Conservation (phyloP, 2,797 vertebrate species). For the Setipinna tenuifilis region DNA sequence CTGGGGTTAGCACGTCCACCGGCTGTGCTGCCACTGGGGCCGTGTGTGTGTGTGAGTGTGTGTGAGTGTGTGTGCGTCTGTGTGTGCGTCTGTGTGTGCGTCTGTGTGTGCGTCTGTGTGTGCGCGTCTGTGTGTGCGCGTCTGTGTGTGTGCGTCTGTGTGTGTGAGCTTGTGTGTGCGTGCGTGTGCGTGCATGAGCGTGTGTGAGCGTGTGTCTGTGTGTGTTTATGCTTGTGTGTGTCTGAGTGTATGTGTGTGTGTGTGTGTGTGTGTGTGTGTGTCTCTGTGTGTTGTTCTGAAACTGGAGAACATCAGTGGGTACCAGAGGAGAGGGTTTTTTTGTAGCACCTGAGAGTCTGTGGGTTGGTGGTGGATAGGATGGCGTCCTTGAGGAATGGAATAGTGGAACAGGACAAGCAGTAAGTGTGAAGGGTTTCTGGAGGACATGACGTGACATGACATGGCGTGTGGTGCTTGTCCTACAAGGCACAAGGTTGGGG, state of each 20-base stretch:
- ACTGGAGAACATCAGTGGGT: background rate
- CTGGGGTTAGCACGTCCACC: background rate
- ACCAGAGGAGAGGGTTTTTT: background rate
- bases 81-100: too few relatives aligned
- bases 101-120: background rate
- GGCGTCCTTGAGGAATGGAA: background rate
- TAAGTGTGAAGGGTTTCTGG: background rate
- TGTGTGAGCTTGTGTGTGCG: too few relatives aligned
- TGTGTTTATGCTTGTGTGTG: background rate
- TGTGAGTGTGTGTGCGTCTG: background rate
- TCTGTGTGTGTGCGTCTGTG: background rate
- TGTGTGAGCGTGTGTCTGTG: background rate
- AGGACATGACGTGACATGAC: background rate
- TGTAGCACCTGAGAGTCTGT: background rate
- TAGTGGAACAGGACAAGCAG: background rate
- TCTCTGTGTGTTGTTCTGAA: background rate
- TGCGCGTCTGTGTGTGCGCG: too few relatives aligned
- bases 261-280: background rate
- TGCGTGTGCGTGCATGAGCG: background rate
- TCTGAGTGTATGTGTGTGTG: background rate
- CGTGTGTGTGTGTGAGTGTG: background rate
- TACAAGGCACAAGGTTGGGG: too few relatives aligned
- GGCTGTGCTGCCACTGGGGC: background rate
- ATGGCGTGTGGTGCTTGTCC: background rate
- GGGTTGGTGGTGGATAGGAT: background rate